A percentile compares a stretch with the other conserved stretches of the same genome.
Evolutionary conservation across 2,113 vertebrate species (phyloP).

Genomic region (Percina caprodes): DNA sequence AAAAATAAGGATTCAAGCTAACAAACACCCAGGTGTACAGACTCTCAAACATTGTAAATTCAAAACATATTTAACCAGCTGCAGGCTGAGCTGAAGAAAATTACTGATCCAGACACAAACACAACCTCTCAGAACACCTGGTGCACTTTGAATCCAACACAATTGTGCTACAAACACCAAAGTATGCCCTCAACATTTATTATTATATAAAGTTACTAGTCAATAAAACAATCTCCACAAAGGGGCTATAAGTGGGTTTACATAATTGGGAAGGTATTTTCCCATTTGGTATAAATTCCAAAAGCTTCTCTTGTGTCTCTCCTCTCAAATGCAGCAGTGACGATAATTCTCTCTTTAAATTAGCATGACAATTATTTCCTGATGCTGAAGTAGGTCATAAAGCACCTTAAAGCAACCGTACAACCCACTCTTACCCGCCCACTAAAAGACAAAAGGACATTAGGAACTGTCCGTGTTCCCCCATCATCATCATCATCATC

Average conservation of each 20-base stretch:
- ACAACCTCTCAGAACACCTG: neutral
- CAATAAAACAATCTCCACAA: neutral
- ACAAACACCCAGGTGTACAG: slow-evolving; percentile 15
- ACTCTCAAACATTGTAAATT: neutral
- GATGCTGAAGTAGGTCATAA: neutral
- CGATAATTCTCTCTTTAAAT: neutral
- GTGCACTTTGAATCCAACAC: neutral
- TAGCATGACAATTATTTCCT: neutral
- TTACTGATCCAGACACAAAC: neutral
- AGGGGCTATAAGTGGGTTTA: neutral
- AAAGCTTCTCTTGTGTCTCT: neutral
- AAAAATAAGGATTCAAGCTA: slow-evolving; percentile 2
- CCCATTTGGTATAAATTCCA: neutral
- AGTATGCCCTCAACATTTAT: neutral
- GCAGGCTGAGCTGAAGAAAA: neutral
- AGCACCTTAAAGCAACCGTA: neutral
- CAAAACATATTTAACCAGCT: slow-evolving; percentile 10
- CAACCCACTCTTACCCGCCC: neutral
- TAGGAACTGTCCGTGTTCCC: slow-evolving; percentile 59
- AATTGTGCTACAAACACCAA: neutral
- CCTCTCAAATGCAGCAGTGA: neutral
- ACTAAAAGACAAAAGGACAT: slow-evolving; percentile 22
- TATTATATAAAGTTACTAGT: neutral
- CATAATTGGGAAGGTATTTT: neutral
- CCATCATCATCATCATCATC: slow-evolving; percentile 68